A percentile compares a stretch with the other conserved stretches of the same genome.
phyloP scores from a whole-genome alignment of 2,888 invertebrate species.

The Sturmia bella region DNA sequence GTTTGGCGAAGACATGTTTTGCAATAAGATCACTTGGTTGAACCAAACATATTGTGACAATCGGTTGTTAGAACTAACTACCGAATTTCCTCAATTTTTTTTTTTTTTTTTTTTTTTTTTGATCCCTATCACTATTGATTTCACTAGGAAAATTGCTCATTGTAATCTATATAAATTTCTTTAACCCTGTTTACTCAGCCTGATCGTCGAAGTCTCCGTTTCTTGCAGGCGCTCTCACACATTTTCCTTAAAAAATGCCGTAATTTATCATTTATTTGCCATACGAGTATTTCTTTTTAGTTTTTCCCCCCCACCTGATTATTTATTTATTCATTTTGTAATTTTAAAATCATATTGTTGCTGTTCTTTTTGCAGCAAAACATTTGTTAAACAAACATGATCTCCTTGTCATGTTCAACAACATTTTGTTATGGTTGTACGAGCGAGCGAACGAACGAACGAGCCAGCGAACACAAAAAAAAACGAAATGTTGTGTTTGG shows the following conservation, averaged over 20 bases:
- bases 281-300: constrained; percentile 15
- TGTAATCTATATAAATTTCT: too few species aligned
- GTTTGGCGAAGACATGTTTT: too few species aligned
- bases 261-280: constrained; percentile 52
- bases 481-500: constrained; percentile 14
- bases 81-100: too few species aligned
- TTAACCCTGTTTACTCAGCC: too few species aligned
- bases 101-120: too few species aligned
- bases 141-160: too few species aligned
- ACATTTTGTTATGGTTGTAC: constrained; percentile 69
- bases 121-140: too few species aligned
- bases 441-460: constrained; percentile 42
- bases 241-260: constrained; percentile 25
- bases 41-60: too few species aligned
- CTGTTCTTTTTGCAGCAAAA: constrained; percentile 57
- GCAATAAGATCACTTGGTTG: too few species aligned
- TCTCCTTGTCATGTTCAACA: constrained; percentile 70
- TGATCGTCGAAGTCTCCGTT: neutral
- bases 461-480: constrained; percentile 19
- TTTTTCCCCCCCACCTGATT: neutral
- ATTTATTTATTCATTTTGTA: constrained; percentile 23
- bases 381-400: constrained; percentile 70
- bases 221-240: neutral
- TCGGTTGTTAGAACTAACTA: too few species aligned
- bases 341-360: constrained; percentile 24